Conservation (phyloP, 2,113 vertebrate species). For the Rattus norvegicus region DNA sequence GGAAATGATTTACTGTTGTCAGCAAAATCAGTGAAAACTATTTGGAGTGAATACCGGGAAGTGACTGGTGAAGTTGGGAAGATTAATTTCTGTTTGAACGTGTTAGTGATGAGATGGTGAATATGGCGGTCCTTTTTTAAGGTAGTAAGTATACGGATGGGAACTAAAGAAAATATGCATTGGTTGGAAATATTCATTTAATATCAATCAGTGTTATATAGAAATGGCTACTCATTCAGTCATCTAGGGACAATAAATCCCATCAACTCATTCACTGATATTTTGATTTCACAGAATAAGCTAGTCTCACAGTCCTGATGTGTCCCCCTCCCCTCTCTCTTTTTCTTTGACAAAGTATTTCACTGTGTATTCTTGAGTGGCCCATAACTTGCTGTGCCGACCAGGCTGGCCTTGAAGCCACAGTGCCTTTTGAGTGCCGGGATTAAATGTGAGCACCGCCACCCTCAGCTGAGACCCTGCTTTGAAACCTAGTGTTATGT, state of each 20-base stretch:
- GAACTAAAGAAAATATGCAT: neutral
- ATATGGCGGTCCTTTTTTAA: neutral
- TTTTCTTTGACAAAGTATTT: neutral
- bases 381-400: neutral
- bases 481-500: neutral
- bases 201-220: neutral
- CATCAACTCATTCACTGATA: neutral
- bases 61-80: neutral
- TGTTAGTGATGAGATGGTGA: neutral
- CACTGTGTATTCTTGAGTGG: neutral
- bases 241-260: neutral
- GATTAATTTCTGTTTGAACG: conserved; percentile 6
- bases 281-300: neutral
- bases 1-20: neutral
- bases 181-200: conserved; percentile 7
- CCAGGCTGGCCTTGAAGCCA: neutral
- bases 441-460: neutral
- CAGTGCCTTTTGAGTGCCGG: neutral
- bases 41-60: neutral
- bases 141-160: neutral
- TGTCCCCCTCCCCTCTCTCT: too few relatives aligned
- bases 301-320: neutral
- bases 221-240: conserved; percentile 4
- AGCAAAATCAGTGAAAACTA: conserved; percentile 1
- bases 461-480: neutral